These are phyloP conservation scores for Pogonomyrmex californicus DNA, from an alignment of 1,140 invertebrate species.

Conservation along the genomic window DNA sequence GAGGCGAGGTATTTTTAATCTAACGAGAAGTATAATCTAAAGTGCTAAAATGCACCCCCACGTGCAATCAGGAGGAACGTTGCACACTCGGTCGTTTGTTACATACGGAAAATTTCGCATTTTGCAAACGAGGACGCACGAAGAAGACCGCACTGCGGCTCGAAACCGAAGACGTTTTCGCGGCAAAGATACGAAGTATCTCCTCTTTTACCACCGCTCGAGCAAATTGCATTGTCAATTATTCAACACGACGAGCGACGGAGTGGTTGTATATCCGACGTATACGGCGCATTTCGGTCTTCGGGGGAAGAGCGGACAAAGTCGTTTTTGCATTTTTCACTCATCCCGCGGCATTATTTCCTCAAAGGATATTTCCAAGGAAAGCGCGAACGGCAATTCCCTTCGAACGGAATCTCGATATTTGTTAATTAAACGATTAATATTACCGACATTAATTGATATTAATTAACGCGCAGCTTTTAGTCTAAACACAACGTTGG, in stretches of 20 bases:
- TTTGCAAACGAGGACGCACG: neutral
- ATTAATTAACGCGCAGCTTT: neutral
- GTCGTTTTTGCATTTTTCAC: conserved; percentile 35
- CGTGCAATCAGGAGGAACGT: neutral
- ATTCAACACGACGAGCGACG: conserved; percentile 61
- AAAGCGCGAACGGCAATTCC: neutral
- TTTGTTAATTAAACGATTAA: neutral
- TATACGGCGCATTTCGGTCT: conserved; percentile 22
- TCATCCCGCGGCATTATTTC: conserved; percentile 24
- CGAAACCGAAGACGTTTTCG: conserved; percentile 17
- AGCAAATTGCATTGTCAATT: conserved; percentile 74
- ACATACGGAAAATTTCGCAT: conserved; percentile 4
- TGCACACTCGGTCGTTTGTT: neutral
- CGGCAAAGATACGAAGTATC: conserved; percentile 4
- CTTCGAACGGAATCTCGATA: neutral
- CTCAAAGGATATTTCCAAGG: conserved; percentile 36
- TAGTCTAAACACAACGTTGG: neutral
- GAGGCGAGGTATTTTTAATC: no score
- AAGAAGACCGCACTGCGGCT: conserved; percentile 1
- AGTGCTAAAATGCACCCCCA: neutral
- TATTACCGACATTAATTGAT: neutral
- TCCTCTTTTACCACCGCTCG: conserved; percentile 50
- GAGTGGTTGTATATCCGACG: conserved; percentile 41
- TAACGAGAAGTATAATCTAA: no score
- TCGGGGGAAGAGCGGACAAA: conserved; percentile 35